These are phyloP conservation scores for Troides oblongomaculatus DNA, from an alignment of 2,888 invertebrate species.

Conservation along the genomic window DNA sequence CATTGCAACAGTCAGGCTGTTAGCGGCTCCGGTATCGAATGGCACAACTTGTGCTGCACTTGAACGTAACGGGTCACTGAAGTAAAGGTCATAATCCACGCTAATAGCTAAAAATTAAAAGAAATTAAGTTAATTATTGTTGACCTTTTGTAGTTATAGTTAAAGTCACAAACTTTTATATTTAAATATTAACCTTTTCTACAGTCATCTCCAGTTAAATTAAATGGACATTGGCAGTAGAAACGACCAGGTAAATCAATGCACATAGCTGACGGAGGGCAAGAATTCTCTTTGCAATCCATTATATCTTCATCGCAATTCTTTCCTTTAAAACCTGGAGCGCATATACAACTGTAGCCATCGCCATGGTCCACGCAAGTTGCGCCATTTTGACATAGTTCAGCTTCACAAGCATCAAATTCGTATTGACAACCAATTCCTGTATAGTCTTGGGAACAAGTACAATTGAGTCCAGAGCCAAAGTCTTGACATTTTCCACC, in stretches of 20 bases:
- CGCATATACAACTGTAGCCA: conserved; percentile 92
- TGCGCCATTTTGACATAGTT: conserved; percentile 95
- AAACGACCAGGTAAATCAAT: conserved; percentile 94
- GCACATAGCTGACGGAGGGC: conserved; percentile 95
- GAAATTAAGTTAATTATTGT: conserved; percentile 24
- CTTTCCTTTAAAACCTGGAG: conserved; percentile 88
- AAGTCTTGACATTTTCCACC: conserved; percentile 97
- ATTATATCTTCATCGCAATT: conserved; percentile 95
- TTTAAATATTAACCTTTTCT: conserved; percentile 86
- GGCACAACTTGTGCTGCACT: conserved; percentile 96
- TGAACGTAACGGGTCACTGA: conserved; percentile 93
- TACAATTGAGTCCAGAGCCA: conserved; percentile 96
- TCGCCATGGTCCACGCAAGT: conserved; percentile 92
- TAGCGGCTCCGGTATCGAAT: conserved; percentile 88
- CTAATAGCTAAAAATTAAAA: conserved; percentile 91
- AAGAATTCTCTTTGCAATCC: conserved; percentile 95
- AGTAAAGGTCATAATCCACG: conserved; percentile 98
- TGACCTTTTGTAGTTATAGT: background rate
- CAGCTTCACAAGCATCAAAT: conserved; percentile 93
- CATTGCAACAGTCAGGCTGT: conserved; percentile 93
- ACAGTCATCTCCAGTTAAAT: conserved; percentile 97
- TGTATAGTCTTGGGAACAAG: conserved; percentile 91
- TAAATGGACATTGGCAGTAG: conserved; percentile 98
- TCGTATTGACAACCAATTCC: conserved; percentile 96
- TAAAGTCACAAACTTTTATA: conserved; percentile 11